phyloP scores from a whole-genome alignment of 1,140 invertebrate genomes.

The Coptotermes formosanus region DNA sequence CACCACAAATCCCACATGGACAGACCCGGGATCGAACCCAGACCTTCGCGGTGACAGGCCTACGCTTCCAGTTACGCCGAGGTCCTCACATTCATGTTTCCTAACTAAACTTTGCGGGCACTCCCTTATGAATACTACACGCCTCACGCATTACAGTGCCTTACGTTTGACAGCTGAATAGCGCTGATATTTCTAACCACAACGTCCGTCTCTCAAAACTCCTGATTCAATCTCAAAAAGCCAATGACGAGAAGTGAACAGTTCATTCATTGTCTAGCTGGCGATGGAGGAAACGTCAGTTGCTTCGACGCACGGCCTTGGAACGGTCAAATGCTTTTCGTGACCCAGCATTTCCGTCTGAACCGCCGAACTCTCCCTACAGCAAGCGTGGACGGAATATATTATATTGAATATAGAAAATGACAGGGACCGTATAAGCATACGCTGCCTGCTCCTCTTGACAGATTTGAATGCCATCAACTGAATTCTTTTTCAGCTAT shows the following conservation, averaged over 20 bases:
- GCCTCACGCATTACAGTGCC: no score
- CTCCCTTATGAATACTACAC: no score
- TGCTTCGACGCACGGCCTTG: neutral
- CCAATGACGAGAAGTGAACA: neutral
- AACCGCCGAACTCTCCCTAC: neutral
- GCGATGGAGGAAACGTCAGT: neutral
- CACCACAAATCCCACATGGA: no score
- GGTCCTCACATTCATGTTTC: no score
- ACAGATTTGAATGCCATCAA: neutral
- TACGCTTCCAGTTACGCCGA: no score
- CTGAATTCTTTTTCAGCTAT: neutral
- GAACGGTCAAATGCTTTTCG: constrained; percentile 14
- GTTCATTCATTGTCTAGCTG: neutral
- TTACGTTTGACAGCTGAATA: no score
- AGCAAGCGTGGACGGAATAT: neutral
- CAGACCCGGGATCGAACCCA: no score
- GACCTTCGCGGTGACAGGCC: no score
- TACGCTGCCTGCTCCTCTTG: neutral
- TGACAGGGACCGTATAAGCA: neutral
- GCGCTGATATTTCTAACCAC: no score
- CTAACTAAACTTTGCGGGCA: no score
- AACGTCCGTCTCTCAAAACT: neutral
- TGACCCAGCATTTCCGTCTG: constrained; percentile 14
- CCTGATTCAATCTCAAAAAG: neutral
- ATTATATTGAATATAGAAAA: neutral